These are phyloP conservation scores for Ptiloglossa arizonensis DNA, from an alignment of 1,140 invertebrate genomes.

Conservation along the genomic window DNA sequence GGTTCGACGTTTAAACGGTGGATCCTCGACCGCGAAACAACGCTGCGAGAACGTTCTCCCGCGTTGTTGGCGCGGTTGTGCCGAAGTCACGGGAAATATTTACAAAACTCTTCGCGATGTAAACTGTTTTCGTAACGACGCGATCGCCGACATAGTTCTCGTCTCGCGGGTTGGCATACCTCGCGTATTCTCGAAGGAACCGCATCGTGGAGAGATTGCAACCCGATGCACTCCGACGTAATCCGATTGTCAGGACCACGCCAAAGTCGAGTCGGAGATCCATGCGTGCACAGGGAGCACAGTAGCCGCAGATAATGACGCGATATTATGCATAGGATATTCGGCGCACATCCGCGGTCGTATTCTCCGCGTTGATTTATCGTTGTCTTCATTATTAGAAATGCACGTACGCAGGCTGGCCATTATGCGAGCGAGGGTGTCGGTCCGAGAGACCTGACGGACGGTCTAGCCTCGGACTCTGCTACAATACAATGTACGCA, in stretches of 20 bases:
- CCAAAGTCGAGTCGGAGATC: constrained; percentile 58
- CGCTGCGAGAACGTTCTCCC: too few species aligned
- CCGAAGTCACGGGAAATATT: too few species aligned
- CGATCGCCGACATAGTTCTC: neutral
- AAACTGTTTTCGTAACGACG: too few species aligned
- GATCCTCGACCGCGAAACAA: too few species aligned
- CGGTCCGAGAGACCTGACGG: constrained; percentile 61
- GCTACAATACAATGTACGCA: constrained; percentile 76
- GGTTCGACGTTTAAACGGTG: constrained; percentile 45
- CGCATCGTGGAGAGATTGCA: neutral
- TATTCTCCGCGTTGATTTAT: constrained; percentile 82
- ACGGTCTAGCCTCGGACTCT: constrained; percentile 64
- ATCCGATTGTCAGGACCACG: constrained; percentile 48
- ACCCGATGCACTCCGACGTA: constrained; percentile 38
- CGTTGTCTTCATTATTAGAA: constrained; percentile 83
- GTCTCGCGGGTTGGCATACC: too few species aligned
- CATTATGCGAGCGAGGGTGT: constrained; percentile 77
- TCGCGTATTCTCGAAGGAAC: constrained; percentile 24
- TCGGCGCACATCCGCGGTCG: constrained; percentile 81
- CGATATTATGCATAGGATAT: constrained; percentile 82
- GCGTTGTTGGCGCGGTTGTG: too few species aligned
- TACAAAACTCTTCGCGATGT: too few species aligned
- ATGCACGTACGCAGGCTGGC: constrained; percentile 78
- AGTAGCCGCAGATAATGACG: constrained; percentile 77
- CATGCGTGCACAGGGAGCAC: constrained; percentile 49